Conservation (phyloP, 2,113 vertebrate species). For the Neodontobutis hainanensis region DNA sequence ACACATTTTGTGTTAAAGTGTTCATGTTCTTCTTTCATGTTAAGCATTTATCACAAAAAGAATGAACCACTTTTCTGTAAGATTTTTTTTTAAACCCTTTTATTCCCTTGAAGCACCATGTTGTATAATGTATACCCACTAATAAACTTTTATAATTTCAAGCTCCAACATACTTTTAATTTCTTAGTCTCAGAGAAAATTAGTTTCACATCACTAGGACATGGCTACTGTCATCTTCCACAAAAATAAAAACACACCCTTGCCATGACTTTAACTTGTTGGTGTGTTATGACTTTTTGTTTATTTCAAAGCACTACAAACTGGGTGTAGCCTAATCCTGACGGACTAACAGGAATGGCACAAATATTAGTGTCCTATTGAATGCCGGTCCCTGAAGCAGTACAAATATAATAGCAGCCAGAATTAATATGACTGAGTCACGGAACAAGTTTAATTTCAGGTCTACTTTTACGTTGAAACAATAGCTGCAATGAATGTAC, state of each 20-base stretch:
- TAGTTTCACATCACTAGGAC: too few species aligned
- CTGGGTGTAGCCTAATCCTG: constrained; percentile 35
- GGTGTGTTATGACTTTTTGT: constrained; percentile 14
- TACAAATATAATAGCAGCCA: constrained; percentile 1
- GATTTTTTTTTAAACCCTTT: too few species aligned
- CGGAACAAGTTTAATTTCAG: constrained; percentile 20
- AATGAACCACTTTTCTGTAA: too few species aligned
- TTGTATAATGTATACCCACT: too few species aligned
- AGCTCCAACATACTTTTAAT: too few species aligned
- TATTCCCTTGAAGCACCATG: too few species aligned
- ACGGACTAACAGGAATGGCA: constrained; percentile 11
- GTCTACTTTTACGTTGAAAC: constrained; percentile 15
- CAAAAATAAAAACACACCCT: constrained; percentile 3
- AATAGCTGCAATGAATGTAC: neutral
- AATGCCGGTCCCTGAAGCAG: constrained; percentile 28
- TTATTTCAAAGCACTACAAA: constrained; percentile 6
- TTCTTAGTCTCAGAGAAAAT: too few species aligned
- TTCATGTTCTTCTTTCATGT: too few species aligned
- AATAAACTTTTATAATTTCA: too few species aligned
- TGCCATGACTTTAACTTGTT: neutral
- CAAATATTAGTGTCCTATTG: constrained; percentile 27
- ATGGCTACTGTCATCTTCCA: too few species aligned
- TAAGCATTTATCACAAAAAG: too few species aligned
- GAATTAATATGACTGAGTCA: constrained; percentile 42
- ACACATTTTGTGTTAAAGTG: too few species aligned